Evolutionary conservation across 2,888 invertebrate genomes (phyloP), one percentile per base, ranked within the genome.

Genomic region (Amaurobius ferox): DNA sequence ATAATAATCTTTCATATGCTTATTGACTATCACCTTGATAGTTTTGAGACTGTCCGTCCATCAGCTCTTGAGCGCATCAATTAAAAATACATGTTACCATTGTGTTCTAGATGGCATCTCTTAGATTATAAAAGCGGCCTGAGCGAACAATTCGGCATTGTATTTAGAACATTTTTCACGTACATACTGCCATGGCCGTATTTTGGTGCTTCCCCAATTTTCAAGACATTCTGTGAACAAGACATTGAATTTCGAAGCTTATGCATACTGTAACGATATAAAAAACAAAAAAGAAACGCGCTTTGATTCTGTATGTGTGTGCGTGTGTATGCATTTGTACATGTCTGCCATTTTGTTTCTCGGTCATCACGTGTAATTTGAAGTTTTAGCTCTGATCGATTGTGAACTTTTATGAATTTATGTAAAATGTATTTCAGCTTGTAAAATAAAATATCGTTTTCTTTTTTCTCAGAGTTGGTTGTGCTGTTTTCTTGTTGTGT

Each of bases 371-470:
- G 55, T 55, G 19, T 23, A 23, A 55, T 55, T 55, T 55, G 55
- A 55, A 55, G 55, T 55, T 55, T 55, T 55, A 55, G 55, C 55
- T 55, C 55, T 55, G 55, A 55, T 55, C 55, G 55, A 55, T 23
- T 55, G 55, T 55, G 23, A 55, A 55, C 55, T 55, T 55, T 55
- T 55, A 55, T 55, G 55, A 55, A 55, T 55, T 55, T 11, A 55
- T 55, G 44, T 44, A 16, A 44, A 44, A 11, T 44, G 55, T 55
- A 55, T 23, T 23, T 55, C 55, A 55, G 55, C 55, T 55, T 55
- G 55, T 55, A 55, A 55, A 55, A 16, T 55, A 55, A 55, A 55
- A 55, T 23, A 5, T 35, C 35, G 55, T 55, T 55, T 55, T 16
- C 55, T 55, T 55, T 55, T 55, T 9, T n/a, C 23, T 55, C 55